phyloP scores from a whole-genome alignment of 2,113 vertebrate genomes.

The Cacatua alba region DNA sequence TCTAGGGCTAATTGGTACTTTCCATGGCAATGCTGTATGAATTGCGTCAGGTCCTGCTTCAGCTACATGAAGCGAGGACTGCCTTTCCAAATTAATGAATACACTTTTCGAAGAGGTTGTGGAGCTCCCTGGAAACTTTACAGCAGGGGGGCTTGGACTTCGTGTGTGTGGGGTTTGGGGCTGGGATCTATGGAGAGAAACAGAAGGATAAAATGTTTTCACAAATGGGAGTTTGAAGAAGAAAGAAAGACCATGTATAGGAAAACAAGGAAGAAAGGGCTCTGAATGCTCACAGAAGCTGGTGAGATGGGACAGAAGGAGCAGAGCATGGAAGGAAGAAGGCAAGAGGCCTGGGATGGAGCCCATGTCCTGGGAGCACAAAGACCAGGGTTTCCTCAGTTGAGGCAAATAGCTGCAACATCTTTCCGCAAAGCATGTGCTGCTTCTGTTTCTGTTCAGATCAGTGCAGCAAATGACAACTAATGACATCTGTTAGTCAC shows the following conservation, averaged over 20 bases:
- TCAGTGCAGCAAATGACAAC: background rate
- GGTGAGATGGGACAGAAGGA: background rate
- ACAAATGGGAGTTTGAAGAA: background rate
- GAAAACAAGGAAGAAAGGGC: background rate
- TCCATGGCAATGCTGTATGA: background rate
- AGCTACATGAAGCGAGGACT: background rate
- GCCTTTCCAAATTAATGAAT: background rate
- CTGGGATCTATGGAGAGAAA: background rate
- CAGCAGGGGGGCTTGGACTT: background rate
- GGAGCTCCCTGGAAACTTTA: background rate
- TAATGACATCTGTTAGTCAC: background rate
- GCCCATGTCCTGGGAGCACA: background rate
- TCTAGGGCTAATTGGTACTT: background rate
- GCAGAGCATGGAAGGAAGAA: background rate
- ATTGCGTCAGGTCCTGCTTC: background rate
- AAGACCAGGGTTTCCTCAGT: background rate
- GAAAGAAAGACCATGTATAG: background rate
- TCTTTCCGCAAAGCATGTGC: background rate
- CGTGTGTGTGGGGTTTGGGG: background rate
- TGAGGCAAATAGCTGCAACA: background rate
- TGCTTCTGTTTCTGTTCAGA: background rate
- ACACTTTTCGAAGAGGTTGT: background rate
- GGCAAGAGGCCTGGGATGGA: background rate
- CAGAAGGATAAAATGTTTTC: background rate
- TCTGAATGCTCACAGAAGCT: background rate